Evolutionary conservation across 2,888 invertebrate genomes (phyloP).

Genomic region (Rhagonycha lutea): DNA sequence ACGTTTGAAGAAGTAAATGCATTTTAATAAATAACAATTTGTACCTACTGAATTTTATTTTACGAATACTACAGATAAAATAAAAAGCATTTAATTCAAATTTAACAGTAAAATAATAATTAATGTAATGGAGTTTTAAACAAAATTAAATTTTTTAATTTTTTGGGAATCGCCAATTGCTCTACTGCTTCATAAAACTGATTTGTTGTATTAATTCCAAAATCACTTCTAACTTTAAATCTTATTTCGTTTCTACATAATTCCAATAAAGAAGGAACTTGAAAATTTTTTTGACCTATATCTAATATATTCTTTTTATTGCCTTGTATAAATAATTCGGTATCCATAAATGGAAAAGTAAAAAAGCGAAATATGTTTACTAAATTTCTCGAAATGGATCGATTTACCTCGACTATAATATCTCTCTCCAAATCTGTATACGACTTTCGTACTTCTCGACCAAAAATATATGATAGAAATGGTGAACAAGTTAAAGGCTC

Average conservation of each 20-base stretch:
- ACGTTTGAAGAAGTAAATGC: too few relatives aligned
- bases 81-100: too few relatives aligned
- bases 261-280: constrained; percentile 40
- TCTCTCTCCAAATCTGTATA: background rate
- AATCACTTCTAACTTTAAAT: constrained; percentile 32
- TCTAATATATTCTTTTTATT: too few relatives aligned
- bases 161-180: constrained; percentile 31
- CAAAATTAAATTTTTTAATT: constrained; percentile 38
- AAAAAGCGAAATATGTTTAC: background rate
- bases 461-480: constrained; percentile 7
- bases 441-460: background rate
- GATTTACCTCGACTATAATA: background rate
- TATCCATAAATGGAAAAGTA: background rate
- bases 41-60: background rate
- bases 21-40: too few relatives aligned
- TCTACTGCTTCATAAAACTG: constrained; percentile 36
- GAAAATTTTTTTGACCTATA: background rate
- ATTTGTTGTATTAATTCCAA: constrained; percentile 29
- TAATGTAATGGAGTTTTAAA: constrained; percentile 38
- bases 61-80: background rate
- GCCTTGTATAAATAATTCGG: background rate
- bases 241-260: constrained; percentile 38
- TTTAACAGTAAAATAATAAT: too few relatives aligned
- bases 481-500: background rate
- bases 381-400: background rate